A percentile compares a stretch with the other conserved stretches of the same genome.
phyloP scores from a whole-genome alignment of 2,113 vertebrate genomes.

The Prietella phreatophila region DNA sequence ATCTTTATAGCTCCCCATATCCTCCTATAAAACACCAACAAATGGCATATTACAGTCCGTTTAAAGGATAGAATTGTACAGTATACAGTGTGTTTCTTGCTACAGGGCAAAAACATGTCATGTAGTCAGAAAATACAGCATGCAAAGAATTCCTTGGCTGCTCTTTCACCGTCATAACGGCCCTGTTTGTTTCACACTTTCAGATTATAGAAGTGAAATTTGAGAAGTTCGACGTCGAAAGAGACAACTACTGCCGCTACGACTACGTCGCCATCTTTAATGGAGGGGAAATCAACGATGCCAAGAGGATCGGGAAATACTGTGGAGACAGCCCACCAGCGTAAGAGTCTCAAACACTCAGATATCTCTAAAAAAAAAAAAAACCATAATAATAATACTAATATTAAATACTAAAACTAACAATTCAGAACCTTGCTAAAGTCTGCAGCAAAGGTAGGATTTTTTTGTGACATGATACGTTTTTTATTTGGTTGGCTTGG shows the following conservation, averaged over 20 bases:
- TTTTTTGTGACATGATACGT: not conserved
- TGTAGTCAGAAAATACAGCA: not conserved
- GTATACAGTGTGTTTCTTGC: not conserved
- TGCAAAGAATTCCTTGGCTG: not conserved
- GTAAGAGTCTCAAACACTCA: constrained; percentile 70
- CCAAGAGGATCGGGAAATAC: constrained; percentile 91
- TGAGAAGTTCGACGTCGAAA: constrained; percentile 97
- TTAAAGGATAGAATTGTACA: not conserved
- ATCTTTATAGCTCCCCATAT: not conserved
- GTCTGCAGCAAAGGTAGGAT: not conserved
- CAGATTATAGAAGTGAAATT: constrained; percentile 91
- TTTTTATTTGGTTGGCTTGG: not conserved
- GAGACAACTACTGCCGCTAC: constrained; percentile 96
- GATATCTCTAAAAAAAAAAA: not conserved
- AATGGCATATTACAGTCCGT: not conserved
- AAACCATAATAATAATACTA: not conserved
- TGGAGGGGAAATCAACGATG: constrained; percentile 89
- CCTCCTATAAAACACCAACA: not conserved
- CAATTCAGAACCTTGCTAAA: not conserved
- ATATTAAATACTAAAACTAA: not conserved
- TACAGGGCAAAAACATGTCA: not conserved
- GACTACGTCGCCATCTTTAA: constrained; percentile 95
- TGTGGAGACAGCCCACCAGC: constrained; percentile 94
- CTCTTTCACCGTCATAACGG: not conserved
- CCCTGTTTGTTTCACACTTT: not conserved